phyloP scores from a whole-genome alignment of 2,888 invertebrate species.

The Griposia aprilina region DNA sequence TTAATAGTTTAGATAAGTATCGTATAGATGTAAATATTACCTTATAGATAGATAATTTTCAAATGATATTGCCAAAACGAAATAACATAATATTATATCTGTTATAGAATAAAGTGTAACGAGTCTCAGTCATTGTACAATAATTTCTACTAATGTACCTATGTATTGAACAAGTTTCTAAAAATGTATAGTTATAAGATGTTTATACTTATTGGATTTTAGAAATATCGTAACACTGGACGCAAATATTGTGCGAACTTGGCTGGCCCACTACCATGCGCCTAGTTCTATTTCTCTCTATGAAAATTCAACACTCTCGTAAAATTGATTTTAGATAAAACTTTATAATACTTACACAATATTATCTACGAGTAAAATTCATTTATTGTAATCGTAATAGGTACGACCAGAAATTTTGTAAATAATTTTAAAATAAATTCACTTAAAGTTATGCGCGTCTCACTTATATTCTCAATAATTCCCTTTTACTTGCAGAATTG shows the following conservation, averaged over 20 bases:
- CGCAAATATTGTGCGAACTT: slow-evolving; percentile 12
- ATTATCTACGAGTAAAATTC: slow-evolving; percentile 16
- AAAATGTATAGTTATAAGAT: slow-evolving; percentile 27
- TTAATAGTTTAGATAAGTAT: slow-evolving; percentile 61
- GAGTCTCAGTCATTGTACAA: slow-evolving; percentile 48
- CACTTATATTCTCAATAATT: not conserved
- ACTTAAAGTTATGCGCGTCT: slow-evolving; percentile 39
- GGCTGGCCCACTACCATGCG: slow-evolving; percentile 18
- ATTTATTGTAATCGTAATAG: slow-evolving; percentile 24
- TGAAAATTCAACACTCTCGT: slow-evolving; percentile 5
- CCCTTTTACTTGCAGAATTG: not conserved
- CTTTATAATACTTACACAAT: not conserved
- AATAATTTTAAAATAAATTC: slow-evolving; percentile 66
- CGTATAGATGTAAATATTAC: slow-evolving; percentile 61
- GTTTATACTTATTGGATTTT: slow-evolving; percentile 16
- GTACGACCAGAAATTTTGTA: slow-evolving; percentile 56
- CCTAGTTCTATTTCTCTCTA: slow-evolving; percentile 14
- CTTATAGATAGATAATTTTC: slow-evolving; percentile 56
- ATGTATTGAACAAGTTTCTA: slow-evolving; percentile 33
- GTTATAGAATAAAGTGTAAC: slow-evolving; percentile 44
- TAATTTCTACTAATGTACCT: slow-evolving; percentile 41
- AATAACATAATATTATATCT: slow-evolving; percentile 40
- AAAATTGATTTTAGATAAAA: slow-evolving; percentile 7
- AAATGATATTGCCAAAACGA: slow-evolving; percentile 56
- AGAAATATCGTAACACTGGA: slow-evolving; percentile 15